Evolutionary conservation across 2,797 vertebrate genomes (phyloP).

Genomic region (Trichosurus vulpecula): DNA sequence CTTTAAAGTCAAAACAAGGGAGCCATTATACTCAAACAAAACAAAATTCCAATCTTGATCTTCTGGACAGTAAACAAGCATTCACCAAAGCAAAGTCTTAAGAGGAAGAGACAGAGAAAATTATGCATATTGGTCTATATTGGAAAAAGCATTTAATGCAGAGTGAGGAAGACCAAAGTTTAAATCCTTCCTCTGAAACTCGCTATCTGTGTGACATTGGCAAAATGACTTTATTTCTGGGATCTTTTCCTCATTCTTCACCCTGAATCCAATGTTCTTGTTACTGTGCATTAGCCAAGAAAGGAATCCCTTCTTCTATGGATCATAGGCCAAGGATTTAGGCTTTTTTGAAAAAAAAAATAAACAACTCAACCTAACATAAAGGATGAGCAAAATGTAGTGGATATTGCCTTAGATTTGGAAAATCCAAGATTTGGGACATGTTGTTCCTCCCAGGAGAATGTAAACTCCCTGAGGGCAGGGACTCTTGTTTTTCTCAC

Average conservation of each 20-base stretch:
- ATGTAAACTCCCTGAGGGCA: not conserved
- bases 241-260: not conserved
- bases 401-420: not conserved
- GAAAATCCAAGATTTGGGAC: not conserved
- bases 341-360: not conserved
- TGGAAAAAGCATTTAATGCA: not conserved
- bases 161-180: not conserved
- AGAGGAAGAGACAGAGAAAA: not conserved
- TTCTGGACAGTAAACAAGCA: not conserved
- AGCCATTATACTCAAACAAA: not conserved
- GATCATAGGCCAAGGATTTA: not conserved
- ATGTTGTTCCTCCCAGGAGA: not conserved
- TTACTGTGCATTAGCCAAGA: not conserved
- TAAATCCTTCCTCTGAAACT: not conserved
- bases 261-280: not conserved
- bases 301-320: not conserved
- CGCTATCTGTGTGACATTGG: not conserved
- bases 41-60: not conserved
- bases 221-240: not conserved
- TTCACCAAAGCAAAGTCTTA: not conserved
- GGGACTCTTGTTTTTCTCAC: not conserved
- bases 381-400: not conserved
- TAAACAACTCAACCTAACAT: not conserved
- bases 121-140: not conserved
- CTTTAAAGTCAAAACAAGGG: not conserved